phyloP scores from a whole-genome alignment of 2,888 invertebrate species.

The Periphyllus acericola region DNA sequence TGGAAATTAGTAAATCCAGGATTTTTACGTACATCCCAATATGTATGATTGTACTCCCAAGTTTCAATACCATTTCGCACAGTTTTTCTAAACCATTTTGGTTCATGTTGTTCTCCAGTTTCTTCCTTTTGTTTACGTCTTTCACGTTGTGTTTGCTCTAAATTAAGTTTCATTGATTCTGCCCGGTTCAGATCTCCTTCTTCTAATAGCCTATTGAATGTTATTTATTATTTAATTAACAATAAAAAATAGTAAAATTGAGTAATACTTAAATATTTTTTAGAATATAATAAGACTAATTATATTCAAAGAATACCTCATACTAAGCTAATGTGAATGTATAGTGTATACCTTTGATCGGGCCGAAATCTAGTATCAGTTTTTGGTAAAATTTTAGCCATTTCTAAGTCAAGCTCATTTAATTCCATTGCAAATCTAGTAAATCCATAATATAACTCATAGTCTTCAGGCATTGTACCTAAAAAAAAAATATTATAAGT shows the following conservation, averaged over 20 bases:
- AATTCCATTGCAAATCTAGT: constrained; percentile 86
- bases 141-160: constrained; percentile 82
- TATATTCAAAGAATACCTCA: not conserved
- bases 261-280: not conserved
- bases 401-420: constrained; percentile 78
- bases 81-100: constrained; percentile 72
- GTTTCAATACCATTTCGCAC: constrained; percentile 72
- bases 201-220: constrained; percentile 72
- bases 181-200: constrained; percentile 79
- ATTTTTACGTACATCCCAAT: constrained; percentile 78
- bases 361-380: constrained; percentile 84
- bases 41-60: constrained; percentile 80
- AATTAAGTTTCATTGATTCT: constrained; percentile 76
- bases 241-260: not conserved
- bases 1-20: constrained; percentile 73
- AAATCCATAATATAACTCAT: constrained; percentile 84
- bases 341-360: constrained; percentile 73
- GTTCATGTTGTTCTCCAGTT: constrained; percentile 68
- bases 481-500: constrained; percentile 50
- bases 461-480: constrained; percentile 83
- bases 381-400: constrained; percentile 73
- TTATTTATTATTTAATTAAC: constrained; percentile 1
- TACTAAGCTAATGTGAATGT: not conserved
- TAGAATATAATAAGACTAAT: not conserved
- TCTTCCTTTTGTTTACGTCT: constrained; percentile 74